These are phyloP conservation scores for Drosophila kambysellisi DNA, from an alignment of 2,888 invertebrate species.

Conservation along the genomic window DNA sequence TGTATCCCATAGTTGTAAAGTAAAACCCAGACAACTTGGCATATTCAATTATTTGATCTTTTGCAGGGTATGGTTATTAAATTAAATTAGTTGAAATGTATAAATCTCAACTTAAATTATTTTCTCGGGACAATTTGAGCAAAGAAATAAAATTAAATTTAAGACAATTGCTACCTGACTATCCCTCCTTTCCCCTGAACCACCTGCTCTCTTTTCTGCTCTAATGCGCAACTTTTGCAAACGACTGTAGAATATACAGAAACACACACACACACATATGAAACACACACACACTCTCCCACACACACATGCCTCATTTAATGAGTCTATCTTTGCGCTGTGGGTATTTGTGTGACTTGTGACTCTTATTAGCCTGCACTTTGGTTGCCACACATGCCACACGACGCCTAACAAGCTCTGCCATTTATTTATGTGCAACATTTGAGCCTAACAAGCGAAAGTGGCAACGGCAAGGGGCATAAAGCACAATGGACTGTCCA, in stretches of 20 bases:
- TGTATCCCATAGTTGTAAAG: background rate
- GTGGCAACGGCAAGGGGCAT: constrained; percentile 39
- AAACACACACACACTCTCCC: too few species aligned
- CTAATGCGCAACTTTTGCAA: constrained; percentile 16
- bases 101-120: constrained; percentile 28
- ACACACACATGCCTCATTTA: constrained; percentile 31
- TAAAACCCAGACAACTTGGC: background rate
- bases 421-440: constrained; percentile 71
- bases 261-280: constrained; percentile 16
- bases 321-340: constrained; percentile 52
- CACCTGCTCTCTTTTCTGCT: constrained; percentile 23
- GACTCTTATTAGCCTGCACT: constrained; percentile 64
- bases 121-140: constrained; percentile 27
- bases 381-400: constrained; percentile 37
- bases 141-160: constrained; percentile 23
- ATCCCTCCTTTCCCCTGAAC: background rate
- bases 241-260: constrained; percentile 9
- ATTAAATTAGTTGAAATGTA: constrained; percentile 22
- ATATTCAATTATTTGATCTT: background rate
- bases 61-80: background rate
- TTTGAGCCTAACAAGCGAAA: constrained; percentile 77
- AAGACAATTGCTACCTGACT: constrained; percentile 26
- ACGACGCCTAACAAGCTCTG: constrained; percentile 63
- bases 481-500: constrained; percentile 4
- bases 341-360: constrained; percentile 51